Evolutionary conservation across 2,888 invertebrate genomes (phyloP).

Genomic region (Microchrysa polita): DNA sequence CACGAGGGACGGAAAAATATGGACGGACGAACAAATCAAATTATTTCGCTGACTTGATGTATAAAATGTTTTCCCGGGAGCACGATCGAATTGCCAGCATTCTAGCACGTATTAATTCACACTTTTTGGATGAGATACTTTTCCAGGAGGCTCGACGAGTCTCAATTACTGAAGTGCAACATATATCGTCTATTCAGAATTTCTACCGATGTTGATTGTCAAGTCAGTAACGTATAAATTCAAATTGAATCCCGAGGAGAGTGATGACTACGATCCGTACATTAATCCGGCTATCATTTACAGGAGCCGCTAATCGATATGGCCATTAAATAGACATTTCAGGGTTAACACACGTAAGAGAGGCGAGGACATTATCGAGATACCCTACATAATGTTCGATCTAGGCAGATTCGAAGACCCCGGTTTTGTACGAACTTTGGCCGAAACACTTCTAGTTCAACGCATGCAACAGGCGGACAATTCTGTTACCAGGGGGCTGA

Average conservation of each 20-base stretch:
- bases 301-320: constrained; percentile 85
- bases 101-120: constrained; percentile 74
- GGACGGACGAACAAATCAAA: constrained; percentile 82
- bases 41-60: constrained; percentile 78
- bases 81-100: constrained; percentile 79
- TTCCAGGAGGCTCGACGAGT: constrained; percentile 80
- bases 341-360: constrained; percentile 47
- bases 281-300: constrained; percentile 82
- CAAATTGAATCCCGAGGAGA: constrained; percentile 66
- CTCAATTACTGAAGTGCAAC: constrained; percentile 79
- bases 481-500: constrained; percentile 73
- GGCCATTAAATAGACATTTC: constrained; percentile 84
- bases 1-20: constrained; percentile 69
- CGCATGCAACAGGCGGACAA: constrained; percentile 78
- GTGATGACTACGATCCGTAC: constrained; percentile 72
- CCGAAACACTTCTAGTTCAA: constrained; percentile 70
- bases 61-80: constrained; percentile 79
- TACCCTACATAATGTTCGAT: constrained; percentile 77
- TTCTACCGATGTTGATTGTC: constrained; percentile 79
- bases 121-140: constrained; percentile 76
- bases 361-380: constrained; percentile 69
- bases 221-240: constrained; percentile 72
- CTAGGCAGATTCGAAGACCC: constrained; percentile 72
- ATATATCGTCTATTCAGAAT: constrained; percentile 84
- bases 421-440: constrained; percentile 70